Conservation (phyloP, 2,888 invertebrate genomes). For the Bugula neritina region DNA sequence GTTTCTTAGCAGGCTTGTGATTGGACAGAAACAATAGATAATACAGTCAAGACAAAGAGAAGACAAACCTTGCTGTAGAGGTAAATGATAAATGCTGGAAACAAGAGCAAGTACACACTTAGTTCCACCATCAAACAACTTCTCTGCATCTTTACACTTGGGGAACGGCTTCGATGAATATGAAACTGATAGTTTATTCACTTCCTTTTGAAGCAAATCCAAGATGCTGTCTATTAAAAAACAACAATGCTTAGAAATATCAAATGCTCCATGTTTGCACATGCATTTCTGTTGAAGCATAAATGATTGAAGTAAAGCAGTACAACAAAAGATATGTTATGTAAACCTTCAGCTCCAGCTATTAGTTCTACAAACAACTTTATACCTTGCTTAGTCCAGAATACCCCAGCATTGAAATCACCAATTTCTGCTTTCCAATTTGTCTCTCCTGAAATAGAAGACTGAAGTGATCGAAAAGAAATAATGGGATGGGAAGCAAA, state of each 20-base stretch:
- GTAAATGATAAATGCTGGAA: conserved; percentile 15
- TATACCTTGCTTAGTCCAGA: conserved; percentile 16
- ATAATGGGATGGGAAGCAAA: no score
- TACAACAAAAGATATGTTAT: no score
- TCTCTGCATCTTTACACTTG: conserved; percentile 5
- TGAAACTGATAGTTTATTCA: background rate
- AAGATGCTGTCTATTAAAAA: background rate
- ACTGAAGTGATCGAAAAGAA: background rate
- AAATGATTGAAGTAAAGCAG: no score
- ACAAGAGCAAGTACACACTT: conserved; percentile 6
- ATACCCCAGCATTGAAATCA: background rate
- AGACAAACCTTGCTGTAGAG: conserved; percentile 17
- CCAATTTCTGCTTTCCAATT: background rate
- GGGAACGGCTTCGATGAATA: background rate
- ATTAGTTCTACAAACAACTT: no score
- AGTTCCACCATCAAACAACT: conserved; percentile 4
- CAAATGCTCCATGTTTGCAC: no score
- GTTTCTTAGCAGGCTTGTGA: no score
- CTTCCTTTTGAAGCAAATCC: background rate
- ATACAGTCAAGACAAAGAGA: no score
- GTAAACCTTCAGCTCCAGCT: no score
- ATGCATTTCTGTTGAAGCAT: no score
- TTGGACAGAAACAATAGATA: no score
- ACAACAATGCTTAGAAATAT: background rate
- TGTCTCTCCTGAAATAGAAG: conserved; percentile 5